Base-by-base conservation (phyloP, 2,888 invertebrate genomes). In the Pollenia angustigena region DNA sequence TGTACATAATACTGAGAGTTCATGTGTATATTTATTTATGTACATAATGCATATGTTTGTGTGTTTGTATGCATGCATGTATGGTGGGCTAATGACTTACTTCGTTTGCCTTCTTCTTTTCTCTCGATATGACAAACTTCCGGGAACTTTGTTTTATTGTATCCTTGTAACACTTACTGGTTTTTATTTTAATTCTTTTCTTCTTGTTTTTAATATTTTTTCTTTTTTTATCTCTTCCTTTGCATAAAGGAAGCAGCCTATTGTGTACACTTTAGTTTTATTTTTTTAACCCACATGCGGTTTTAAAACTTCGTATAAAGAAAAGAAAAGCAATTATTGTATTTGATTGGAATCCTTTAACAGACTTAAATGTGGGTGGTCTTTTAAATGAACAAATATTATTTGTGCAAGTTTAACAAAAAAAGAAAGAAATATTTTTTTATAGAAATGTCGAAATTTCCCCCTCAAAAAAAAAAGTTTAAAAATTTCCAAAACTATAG, bases 131-230 rank as follows among this genome's bases (percentile, higher is more conserved):
- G 54, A 62, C 54, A 79, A 84, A 84, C 79, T 84, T 84, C 84
- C 84, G 72, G 79, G 66, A 84, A 79, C 79, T 79, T 79, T 60
- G 66, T 60, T 84, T 78, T 74, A 84, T 84, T 84, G 60, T 64
- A 84, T 84, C 84, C 84, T 84, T 84, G 84, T 84, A 84, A 84
- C 84, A 84, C 84, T 79, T 84, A 72, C 72, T 68, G 72, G 16
- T 68, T 84, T 84, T 84, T 79, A 66, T 72, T 79, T 74, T 12
- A 60, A 79, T 32, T 44, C 6, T 32, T 32, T 32, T 32, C 32
- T 64, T 48, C 56, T 60, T 74, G 16, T 72, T 50, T 42, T 44
- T 58, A 18, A 44, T 42, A 42, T 44, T 23, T 12, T 18, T 4
- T 16, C 42, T 32, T 23, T n/a, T 32, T 60, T 23, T 48, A 14